Base-by-base conservation (phyloP, 2,797 vertebrate genomes). In the Lacerta viridis region DNA sequence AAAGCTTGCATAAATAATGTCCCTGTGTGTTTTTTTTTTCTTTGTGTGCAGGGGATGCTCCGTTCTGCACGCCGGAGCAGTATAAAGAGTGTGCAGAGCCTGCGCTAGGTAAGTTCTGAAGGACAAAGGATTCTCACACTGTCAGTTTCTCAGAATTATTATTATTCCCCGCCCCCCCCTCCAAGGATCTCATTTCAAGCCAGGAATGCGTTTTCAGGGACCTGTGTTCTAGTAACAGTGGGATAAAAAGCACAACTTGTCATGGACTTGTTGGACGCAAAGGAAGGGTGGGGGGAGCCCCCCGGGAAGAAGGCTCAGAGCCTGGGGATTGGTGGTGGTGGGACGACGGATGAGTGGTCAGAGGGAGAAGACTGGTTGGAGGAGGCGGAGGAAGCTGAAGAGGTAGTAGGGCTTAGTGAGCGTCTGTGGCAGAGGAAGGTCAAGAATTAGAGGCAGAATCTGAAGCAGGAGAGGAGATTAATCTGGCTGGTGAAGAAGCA, bases 61-160 rank as follows among this genome's bases (percentile, higher is more conserved):
- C 98, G 1, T 99, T 98, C 97, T 99, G 99, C 92, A 99, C 99
- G 27, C 99, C 99, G 2, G 99, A 99, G 96, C 99, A 99, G 96
- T 99, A 99, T 94, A 99, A 99, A 95, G 99, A 99, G 91, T 99
- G 99, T 3, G 99, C 98, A 17, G 99, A 99, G 93, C 99, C 99
- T 41, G 98, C 99, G 0, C 97, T 99, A 17, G 98, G 99, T 99
- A 94, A 95, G 97, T 97, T 91, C 59, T 46, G 27, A 80, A 79
- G 84, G 25, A 13, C 0, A 5, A 4, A 8, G 50, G 29, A 61
- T 29, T 87, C 15, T 15, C 36, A 77, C n/a, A 25, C 27, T 71
- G 64, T 79, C 46, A 11, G 4, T 27, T 66, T 80, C 55, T 50
- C 69, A 64, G 41, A 13, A 25, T 74, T 71, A 43, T 78, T 17